phyloP scores from a whole-genome alignment of 1,140 invertebrate species.

The Linepithema humile region DNA sequence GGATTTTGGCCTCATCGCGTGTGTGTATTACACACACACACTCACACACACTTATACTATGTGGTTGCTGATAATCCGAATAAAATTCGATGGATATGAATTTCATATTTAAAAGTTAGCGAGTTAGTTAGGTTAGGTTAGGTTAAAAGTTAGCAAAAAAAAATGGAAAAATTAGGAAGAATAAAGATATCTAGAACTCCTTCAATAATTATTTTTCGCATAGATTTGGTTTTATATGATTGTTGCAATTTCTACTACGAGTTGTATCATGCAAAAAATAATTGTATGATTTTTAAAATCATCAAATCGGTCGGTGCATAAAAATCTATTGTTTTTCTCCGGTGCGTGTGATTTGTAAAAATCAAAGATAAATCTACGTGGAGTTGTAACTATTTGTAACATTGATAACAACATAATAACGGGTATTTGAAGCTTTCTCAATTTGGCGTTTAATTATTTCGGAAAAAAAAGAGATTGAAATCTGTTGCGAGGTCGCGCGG shows the following conservation, averaged over 20 bases:
- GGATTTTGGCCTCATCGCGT: constrained; percentile 9
- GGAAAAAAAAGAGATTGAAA: constrained; percentile 32
- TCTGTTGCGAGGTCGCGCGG: constrained; percentile 2
- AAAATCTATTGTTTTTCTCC: not conserved
- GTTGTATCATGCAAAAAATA: not conserved
- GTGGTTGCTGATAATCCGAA: constrained; percentile 8
- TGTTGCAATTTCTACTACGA: no score
- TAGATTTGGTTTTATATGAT: not conserved
- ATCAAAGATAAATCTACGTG: not conserved
- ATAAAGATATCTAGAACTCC: not conserved
- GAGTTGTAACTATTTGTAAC: constrained; percentile 21
- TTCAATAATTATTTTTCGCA: not conserved
- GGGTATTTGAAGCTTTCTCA: constrained; percentile 2
- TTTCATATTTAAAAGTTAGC: no score
- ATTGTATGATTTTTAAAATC: not conserved
- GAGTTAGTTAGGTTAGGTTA: no score
- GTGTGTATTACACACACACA: no score
- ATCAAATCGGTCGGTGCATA: not conserved
- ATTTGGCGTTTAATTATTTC: constrained; percentile 46
- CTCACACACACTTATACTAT: no score
- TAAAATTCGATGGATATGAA: not conserved
- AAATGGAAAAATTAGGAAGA: not conserved
- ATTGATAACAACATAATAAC: constrained; percentile 8
- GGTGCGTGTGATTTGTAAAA: not conserved
- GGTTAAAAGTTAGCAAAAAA: no score